These are phyloP conservation scores for Raphicerus campestris DNA, from an alignment of 2,113 vertebrate species.

Conservation along the genomic window DNA sequence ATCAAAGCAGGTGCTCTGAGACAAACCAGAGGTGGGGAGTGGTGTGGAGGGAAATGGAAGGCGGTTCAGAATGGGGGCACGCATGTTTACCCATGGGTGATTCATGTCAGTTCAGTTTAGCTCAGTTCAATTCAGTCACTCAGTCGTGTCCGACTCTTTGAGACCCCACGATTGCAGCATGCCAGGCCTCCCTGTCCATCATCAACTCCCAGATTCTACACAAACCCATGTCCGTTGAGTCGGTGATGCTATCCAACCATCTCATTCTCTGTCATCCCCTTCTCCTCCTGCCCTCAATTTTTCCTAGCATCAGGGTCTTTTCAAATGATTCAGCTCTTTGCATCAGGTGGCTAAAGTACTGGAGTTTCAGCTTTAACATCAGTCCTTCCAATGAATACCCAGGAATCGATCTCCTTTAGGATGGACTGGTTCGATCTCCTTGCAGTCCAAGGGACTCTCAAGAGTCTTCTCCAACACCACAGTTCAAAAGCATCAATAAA, in stretches of 20 bases:
- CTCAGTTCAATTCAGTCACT: background rate
- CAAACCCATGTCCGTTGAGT: background rate
- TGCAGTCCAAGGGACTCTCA: too few relatives aligned
- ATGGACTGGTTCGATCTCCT: too few relatives aligned
- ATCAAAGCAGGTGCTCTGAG: background rate
- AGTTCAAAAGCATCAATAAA: background rate
- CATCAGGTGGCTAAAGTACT: accelerated
- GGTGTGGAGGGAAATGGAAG: background rate
- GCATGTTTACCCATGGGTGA: background rate
- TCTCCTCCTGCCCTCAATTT: background rate
- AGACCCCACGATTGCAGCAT: accelerated
- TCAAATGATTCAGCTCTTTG: background rate
- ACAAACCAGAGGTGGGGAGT: background rate
- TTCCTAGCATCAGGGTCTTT: background rate
- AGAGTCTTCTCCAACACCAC: background rate
- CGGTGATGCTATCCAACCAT: accelerated
- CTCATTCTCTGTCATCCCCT: background rate
- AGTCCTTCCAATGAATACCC: too few relatives aligned
- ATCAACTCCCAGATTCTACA: background rate
- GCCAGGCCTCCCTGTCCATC: background rate
- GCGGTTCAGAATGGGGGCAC: background rate
- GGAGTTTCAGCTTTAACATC: background rate
- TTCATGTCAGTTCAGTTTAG: background rate
- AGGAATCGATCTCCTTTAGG: too few relatives aligned
- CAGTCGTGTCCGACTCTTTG: background rate